Conservation (phyloP, 1,140 invertebrate species). For the Hyposmocoma kahamanoa region DNA sequence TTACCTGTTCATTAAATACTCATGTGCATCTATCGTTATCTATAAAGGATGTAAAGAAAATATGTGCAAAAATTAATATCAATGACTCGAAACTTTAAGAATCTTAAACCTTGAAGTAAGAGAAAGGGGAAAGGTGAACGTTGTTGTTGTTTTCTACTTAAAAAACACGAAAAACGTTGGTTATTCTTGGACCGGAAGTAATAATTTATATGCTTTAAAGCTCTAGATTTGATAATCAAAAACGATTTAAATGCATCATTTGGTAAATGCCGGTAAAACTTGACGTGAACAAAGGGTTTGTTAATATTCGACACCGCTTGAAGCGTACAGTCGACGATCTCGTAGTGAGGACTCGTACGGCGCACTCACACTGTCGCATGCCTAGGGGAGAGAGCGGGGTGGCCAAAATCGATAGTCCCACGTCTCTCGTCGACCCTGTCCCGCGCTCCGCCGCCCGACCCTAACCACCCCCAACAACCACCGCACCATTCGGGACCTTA, state of each 20-base stretch:
- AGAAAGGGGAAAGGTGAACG: too few relatives aligned
- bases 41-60: too few relatives aligned
- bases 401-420: constrained; percentile 68
- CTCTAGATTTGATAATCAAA: too few relatives aligned
- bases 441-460: constrained; percentile 43
- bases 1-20: too few relatives aligned
- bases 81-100: too few relatives aligned
- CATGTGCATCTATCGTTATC: too few relatives aligned
- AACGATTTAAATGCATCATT: constrained; percentile 17
- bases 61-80: too few relatives aligned
- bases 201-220: too few relatives aligned
- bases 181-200: too few relatives aligned
- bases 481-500: constrained; percentile 59
- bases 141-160: too few relatives aligned
- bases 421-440: constrained; percentile 52
- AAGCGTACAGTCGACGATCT: constrained; percentile 36
- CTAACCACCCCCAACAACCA: constrained; percentile 65
- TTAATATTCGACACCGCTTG: constrained; percentile 37
- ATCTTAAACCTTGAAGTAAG: too few relatives aligned
- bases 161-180: too few relatives aligned
- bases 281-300: constrained; percentile 42
- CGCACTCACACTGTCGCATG: constrained; percentile 67
- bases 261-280: constrained; percentile 15
- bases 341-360: constrained; percentile 47
- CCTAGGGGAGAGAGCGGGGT: constrained; percentile 60